Conservation (phyloP, 2,888 invertebrate species). For the Meandrusa payeni region DNA sequence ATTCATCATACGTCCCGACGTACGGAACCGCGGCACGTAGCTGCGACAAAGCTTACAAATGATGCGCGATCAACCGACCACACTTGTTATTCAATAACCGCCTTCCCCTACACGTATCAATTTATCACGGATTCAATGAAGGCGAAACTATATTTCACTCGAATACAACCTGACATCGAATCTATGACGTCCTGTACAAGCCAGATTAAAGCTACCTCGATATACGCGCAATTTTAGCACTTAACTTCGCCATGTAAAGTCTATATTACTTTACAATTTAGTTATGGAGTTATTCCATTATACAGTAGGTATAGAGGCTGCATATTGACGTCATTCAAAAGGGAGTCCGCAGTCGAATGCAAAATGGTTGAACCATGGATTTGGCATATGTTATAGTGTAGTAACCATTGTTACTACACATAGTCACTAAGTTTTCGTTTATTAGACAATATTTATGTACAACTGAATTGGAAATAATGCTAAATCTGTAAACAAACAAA, state of each 20-base stretch:
- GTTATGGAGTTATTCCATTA: conserved; percentile 35
- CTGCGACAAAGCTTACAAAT: conserved; percentile 45
- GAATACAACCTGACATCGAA: conserved; percentile 63
- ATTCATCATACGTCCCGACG: conserved; percentile 39
- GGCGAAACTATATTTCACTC: conserved; percentile 77
- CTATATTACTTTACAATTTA: conserved; percentile 4
- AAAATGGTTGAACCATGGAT: conserved; percentile 78
- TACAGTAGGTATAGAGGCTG: conserved; percentile 41
- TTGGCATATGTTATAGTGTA: conserved; percentile 78
- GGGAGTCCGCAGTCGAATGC: conserved; percentile 75
- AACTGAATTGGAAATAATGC: too few species aligned
- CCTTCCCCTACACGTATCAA: conserved; percentile 67
- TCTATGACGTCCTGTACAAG: conserved; percentile 42
- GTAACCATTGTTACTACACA: conserved; percentile 60
- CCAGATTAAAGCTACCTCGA: conserved; percentile 39
- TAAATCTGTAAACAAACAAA: too few species aligned
- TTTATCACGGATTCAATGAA: conserved; percentile 79
- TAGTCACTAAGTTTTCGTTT: conserved; percentile 35
- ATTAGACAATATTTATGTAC: too few species aligned
- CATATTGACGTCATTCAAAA: conserved; percentile 78
- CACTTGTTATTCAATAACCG: conserved; percentile 78
- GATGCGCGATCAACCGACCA: conserved; percentile 56
- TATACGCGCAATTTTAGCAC: conserved; percentile 13
- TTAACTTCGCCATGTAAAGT: background rate
- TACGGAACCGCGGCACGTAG: conserved; percentile 29